Percentiles rank a stretch among this genome's conserved stretches.
These are phyloP conservation scores for Phyllopteryx taeniolatus DNA, from an alignment of 2,113 vertebrate genomes.

Conservation along the genomic window DNA sequence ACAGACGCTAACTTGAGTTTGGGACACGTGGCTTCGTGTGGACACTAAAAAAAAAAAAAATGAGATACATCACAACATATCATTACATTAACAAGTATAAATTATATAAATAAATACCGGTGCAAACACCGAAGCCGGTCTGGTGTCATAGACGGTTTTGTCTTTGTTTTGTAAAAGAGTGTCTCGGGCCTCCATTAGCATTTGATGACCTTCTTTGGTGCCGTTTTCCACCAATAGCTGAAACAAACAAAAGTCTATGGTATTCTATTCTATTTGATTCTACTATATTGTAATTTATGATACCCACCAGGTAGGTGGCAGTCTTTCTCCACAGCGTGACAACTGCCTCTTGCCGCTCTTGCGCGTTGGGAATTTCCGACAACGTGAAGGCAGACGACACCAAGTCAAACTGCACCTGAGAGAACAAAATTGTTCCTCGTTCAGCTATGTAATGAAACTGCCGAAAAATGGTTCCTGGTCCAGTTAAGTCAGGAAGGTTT, in stretches of 20 bases:
- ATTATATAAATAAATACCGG: conserved; percentile 66
- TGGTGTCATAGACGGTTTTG: conserved; percentile 63
- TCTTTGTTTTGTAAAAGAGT: conserved; percentile 75
- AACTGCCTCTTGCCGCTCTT: conserved; percentile 62
- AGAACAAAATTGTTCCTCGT: neutral
- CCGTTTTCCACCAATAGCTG: conserved; percentile 87
- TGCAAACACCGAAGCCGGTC: conserved; percentile 78
- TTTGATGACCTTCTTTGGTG: conserved; percentile 82
- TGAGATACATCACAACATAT: fast-evolving
- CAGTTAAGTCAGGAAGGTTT: neutral
- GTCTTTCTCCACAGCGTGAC: conserved; percentile 88
- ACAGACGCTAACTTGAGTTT: conserved; percentile 59
- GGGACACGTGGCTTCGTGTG: conserved; percentile 81
- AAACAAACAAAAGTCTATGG: neutral
- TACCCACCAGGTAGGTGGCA: conserved; percentile 77
- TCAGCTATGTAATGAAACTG: neutral
- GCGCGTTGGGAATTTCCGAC: conserved; percentile 72
- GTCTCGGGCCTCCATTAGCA: conserved; percentile 86
- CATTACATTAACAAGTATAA: neutral
- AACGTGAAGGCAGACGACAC: conserved; percentile 81
- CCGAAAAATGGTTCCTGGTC: neutral
- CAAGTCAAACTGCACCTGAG: conserved; percentile 83
- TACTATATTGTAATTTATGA: neutral
- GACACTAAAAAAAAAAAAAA: conserved; percentile 60
- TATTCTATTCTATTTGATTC: neutral